Evolutionary conservation across 92 coral and sea anemone genomes (phyloP), one percentile per base, ranked within the genome.

Genomic region (Umimayanthus kanabou): DNA sequence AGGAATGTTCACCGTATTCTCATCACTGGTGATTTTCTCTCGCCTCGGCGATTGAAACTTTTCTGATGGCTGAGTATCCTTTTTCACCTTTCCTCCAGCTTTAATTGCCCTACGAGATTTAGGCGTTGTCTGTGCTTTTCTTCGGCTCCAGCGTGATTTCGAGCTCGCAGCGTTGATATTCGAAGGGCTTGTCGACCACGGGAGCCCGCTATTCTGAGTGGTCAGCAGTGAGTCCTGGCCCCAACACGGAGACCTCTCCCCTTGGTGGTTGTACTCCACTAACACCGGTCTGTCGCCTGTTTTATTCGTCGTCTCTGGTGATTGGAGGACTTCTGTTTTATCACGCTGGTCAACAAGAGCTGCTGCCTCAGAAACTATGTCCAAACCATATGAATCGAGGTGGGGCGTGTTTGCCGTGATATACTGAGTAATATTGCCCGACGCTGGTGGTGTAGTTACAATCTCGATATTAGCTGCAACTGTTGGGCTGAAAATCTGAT

Each of bases 401-500:
- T 42, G 67, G 65, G 65, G 18, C 30, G 87, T 2, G 9, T 9
- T 67, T 70, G 45, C 55, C 43, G 7, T 28, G 64, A 70, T 47
- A 83, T 83, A 83, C 39, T 25, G 77, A 28, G 29, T 50, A 28
- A 83, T 83, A 67, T 70, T 71, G 26, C 79, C 45, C 66, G 47
- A 45, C 20, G 47, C 40, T 47, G 79, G 76, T n/a, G 87, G 87
- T 1, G 87, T 42, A 33, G 87, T 83, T 18, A 65, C 16, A n/a
- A 83, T 26, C 87, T 83, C 87, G 15, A 83, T 83, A 55, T 83
- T 83, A 7, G 87, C 87, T 45, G 87, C 87, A 4, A 83, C 45
- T 39, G 75, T 61, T 20, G 61, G 85, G 37, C 76, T 39, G 3
- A 81, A 66, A 25, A 6, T 10, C 45, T 45, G 69, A 10, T 67